Evolutionary conservation across 1,140 invertebrate species (phyloP).

Genomic region (Zaprionus inermis): DNA sequence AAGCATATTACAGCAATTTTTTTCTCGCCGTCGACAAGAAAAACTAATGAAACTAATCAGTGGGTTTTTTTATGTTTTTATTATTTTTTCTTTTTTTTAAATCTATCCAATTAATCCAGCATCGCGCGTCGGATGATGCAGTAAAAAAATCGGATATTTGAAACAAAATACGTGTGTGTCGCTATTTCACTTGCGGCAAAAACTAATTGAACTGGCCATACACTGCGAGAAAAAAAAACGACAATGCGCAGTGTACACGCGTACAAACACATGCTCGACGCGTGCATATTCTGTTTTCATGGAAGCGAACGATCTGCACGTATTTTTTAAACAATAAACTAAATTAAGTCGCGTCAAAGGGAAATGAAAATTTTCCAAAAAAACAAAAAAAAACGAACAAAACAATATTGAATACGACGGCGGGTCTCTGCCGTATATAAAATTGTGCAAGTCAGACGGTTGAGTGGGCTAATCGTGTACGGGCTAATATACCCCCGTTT

Average conservation of each 20-base stretch:
- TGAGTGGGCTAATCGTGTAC: neutral
- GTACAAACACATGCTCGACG: neutral
- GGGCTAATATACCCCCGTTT: neutral
- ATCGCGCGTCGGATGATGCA: too few relatives aligned
- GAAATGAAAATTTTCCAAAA: too few relatives aligned
- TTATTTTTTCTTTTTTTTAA: neutral
- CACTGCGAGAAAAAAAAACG: neutral
- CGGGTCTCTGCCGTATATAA: too few relatives aligned
- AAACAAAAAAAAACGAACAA: too few relatives aligned
- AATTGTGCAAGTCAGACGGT: too few relatives aligned
- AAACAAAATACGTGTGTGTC: neutral
- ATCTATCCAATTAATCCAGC: neutral
- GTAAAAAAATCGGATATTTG: neutral
- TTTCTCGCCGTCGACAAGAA: neutral
- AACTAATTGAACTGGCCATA: conserved; percentile 2
- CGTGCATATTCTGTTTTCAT: neutral
- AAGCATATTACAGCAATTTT: conserved; percentile 2
- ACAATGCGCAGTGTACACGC: too few relatives aligned
- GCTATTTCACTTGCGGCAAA: neutral
- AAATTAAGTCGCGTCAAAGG: neutral
- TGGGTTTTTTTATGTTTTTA: neutral
- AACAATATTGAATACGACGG: too few relatives aligned
- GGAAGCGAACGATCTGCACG: neutral
- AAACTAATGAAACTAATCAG: neutral
- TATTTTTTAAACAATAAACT: conserved; percentile 1